Conservation (phyloP, 2,888 invertebrate genomes). For the Apamea anceps region DNA sequence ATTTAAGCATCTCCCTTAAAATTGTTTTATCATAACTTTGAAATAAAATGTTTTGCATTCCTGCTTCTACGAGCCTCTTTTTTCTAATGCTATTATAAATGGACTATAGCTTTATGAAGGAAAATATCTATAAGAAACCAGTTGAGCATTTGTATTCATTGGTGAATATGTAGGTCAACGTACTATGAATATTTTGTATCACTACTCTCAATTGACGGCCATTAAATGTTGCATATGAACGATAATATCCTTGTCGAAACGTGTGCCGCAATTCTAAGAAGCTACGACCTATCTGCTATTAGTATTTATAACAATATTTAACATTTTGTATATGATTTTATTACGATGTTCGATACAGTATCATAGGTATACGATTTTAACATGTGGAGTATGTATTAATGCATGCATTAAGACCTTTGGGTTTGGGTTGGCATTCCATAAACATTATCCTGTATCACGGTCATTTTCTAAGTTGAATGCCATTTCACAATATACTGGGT, state of each 20-base stretch:
- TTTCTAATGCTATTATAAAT: too few species aligned
- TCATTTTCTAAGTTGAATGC: not conserved
- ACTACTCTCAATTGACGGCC: constrained; percentile 24
- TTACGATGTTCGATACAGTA: not conserved
- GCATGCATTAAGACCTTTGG: constrained; percentile 23
- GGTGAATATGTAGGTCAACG: constrained; percentile 29
- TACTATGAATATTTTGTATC: constrained; percentile 40
- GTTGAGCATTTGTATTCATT: constrained; percentile 17
- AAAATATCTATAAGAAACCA: not conserved
- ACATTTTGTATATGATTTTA: not conserved
- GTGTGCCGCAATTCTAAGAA: constrained; percentile 21
- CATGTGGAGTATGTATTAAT: constrained; percentile 9
- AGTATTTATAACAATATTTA: constrained; percentile 15
- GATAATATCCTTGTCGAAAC: constrained; percentile 26
- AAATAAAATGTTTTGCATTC: too few species aligned
- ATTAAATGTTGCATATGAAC: constrained; percentile 33
- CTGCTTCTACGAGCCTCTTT: too few species aligned
- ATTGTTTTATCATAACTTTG: too few species aligned
- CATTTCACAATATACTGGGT: constrained; percentile 23
- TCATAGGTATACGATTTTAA: not conserved
- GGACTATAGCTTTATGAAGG: constrained; percentile 5
- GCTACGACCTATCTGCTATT: not conserved
- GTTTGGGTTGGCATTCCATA: constrained; percentile 20
- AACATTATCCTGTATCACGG: constrained; percentile 3
- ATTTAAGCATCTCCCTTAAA: too few species aligned